Percentiles rank a stretch among this genome's conserved stretches.
These are phyloP conservation scores for Sinocyclocheilus rhinocerous DNA, from an alignment of 2,113 vertebrate species.

Conservation along the genomic window DNA sequence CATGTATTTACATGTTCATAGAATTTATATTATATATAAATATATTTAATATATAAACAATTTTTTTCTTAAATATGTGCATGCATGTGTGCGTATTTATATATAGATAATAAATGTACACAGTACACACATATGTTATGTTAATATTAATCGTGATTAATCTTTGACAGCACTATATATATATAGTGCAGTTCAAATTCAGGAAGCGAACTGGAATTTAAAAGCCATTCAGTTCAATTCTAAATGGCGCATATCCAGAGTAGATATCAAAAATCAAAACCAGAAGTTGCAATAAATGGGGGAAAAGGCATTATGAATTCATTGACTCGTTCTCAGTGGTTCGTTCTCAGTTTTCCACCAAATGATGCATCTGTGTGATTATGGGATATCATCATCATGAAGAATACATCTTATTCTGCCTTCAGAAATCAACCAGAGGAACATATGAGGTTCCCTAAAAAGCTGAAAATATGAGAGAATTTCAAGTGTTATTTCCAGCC, in stretches of 20 bases:
- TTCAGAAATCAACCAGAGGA: background rate
- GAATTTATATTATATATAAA: too few relatives aligned
- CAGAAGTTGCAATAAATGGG: background rate
- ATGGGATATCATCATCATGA: background rate
- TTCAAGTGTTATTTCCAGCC: background rate
- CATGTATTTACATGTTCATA: too few relatives aligned
- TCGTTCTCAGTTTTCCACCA: background rate
- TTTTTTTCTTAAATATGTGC: too few relatives aligned
- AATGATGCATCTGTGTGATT: conserved; percentile 1
- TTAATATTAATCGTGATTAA: too few relatives aligned
- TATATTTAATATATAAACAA: too few relatives aligned
- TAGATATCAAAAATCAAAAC: background rate
- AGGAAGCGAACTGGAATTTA: too few relatives aligned
- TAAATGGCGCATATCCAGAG: background rate
- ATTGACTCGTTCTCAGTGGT: background rate
- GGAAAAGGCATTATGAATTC: background rate
- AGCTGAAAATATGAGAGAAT: background rate
- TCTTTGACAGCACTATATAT: too few relatives aligned
- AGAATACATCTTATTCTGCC: background rate
- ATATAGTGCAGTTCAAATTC: too few relatives aligned
- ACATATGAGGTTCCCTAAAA: background rate
- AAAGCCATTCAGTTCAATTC: background rate
- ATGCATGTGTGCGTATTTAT: too few relatives aligned
- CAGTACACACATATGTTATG: too few relatives aligned
- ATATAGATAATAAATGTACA: too few relatives aligned